Base-by-base conservation (phyloP, 2,888 invertebrate genomes). In the Drosophila quasianomalipes region DNA sequence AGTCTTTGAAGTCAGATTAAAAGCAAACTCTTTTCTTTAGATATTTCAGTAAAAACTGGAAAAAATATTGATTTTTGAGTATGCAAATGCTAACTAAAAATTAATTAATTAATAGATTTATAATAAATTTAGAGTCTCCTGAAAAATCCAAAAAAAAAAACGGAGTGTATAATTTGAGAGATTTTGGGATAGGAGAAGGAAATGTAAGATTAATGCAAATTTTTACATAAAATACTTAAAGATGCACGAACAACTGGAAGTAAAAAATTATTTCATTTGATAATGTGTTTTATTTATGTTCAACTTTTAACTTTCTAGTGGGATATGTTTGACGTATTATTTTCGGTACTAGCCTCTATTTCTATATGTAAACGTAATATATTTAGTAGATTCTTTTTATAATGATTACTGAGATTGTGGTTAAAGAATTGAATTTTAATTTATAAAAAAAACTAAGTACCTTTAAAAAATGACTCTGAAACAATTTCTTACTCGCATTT, bases 401-500 rank as follows among this genome's bases (percentile, higher is more conserved):
- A 37, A 47, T 16, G 22, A 47, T 47, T 26, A 26, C 16, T 47
- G 16, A 9, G 9, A 26, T 7, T 47, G 26, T 16, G 26, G 4
- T 16, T 16, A 26, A 26, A 1, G 9, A 47, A 44, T 37, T 49
- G 14, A 64, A 51, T 60, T 55, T 39, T 31, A 41, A 53, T 30
- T 35, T 39, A n/a, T 49, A 26, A 30, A 49, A 51, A 59, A 59
- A 26, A 26, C 4, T 26, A 26, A 47, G 9, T 28, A 12, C 44
- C 22, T 22, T 63, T 26, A 54, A 70, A 41, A 30, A 22, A 53
- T 33, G 31, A 16, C 22, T 22, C 1, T 10, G 16, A 10, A 26
- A 35, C 33, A 16, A 12, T 55, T 63, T 44, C 19, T 41, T 52
- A 16, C 31, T 35, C 16, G 30, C 12, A 64, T 67, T 60, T 67